phyloP scores from a whole-genome alignment of 2,888 invertebrate genomes.

The Neoscelio sp. region DNA sequence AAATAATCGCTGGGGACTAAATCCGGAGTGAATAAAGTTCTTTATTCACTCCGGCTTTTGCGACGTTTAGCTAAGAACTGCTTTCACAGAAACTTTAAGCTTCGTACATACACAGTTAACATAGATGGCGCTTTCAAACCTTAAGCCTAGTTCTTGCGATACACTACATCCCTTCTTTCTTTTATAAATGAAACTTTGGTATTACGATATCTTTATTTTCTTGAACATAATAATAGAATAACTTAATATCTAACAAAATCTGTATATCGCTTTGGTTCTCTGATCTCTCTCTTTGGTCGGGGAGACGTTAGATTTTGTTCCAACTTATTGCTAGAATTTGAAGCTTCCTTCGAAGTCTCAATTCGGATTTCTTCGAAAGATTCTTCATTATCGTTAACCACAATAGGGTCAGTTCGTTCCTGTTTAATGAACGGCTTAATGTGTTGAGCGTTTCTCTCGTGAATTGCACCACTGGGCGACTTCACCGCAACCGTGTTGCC shows the following conservation, averaged over 20 bases:
- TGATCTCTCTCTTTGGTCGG: constrained; percentile 12
- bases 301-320: constrained; percentile 2
- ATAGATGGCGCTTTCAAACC: background rate
- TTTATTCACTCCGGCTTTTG: too few species aligned
- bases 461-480: constrained; percentile 15
- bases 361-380: background rate
- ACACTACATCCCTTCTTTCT: background rate
- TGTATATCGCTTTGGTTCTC: constrained; percentile 8
- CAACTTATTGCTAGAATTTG: constrained; percentile 7
- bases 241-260: constrained; percentile 8
- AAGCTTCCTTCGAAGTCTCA: background rate
- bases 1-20: too few species aligned
- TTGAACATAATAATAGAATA: background rate
- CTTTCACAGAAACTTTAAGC: too few species aligned
- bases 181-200: background rate
- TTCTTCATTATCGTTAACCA: constrained; percentile 12
- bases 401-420: constrained; percentile 7
- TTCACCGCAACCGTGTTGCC: constrained; percentile 29
- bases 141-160: background rate
- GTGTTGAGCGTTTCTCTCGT: constrained; percentile 22
- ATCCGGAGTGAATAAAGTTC: too few species aligned
- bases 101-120: too few species aligned
- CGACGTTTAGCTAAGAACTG: too few species aligned
- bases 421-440: constrained; percentile 6
- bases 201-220: too few species aligned